phyloP scores from a whole-genome alignment of 2,113 vertebrate species.

The Hippocampus zosterae region DNA sequence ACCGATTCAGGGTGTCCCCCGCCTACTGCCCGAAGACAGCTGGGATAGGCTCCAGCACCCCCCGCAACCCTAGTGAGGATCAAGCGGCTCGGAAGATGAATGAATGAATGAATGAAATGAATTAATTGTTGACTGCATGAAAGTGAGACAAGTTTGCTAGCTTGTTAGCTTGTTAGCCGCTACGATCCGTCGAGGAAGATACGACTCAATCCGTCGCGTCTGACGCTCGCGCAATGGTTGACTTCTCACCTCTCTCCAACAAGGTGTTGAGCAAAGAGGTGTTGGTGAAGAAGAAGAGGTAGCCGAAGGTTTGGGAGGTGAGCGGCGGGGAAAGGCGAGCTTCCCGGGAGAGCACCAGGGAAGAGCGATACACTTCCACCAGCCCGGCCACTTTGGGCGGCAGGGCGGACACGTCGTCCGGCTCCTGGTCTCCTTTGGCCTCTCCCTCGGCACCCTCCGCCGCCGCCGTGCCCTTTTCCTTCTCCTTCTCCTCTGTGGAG shows the following conservation, averaged over 20 bases:
- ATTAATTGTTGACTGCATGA: no score
- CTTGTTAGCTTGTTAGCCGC: no score
- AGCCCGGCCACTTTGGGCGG: slow-evolving; percentile 80
- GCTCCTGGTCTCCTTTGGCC: slow-evolving; percentile 57
- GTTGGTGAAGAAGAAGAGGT: slow-evolving; percentile 94
- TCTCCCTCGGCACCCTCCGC: slow-evolving; percentile 35
- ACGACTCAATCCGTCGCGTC: no score
- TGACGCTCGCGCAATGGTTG: no score
- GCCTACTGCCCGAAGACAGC: no score
- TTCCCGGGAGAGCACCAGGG: slow-evolving; percentile 79
- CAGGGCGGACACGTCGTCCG: slow-evolving; percentile 71
- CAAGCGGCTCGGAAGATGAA: no score
- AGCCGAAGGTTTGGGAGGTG: slow-evolving; percentile 89
- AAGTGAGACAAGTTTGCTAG: no score
- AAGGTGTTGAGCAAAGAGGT: slow-evolving; percentile 90
- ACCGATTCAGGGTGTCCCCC: no score
- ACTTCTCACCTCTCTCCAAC: slow-evolving; percentile 82
- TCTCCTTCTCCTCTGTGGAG: slow-evolving; percentile 71
- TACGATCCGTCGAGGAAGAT: no score
- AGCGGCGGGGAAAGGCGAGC: slow-evolving; percentile 84
- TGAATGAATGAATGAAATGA: no score
- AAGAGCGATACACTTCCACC: slow-evolving; percentile 83
- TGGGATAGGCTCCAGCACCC: no score
- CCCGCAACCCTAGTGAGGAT: no score
- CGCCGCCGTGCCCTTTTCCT: slow-evolving; percentile 49